Base-by-base conservation (phyloP, 2,888 invertebrate species). In the Nipponacmea schrenckii region DNA sequence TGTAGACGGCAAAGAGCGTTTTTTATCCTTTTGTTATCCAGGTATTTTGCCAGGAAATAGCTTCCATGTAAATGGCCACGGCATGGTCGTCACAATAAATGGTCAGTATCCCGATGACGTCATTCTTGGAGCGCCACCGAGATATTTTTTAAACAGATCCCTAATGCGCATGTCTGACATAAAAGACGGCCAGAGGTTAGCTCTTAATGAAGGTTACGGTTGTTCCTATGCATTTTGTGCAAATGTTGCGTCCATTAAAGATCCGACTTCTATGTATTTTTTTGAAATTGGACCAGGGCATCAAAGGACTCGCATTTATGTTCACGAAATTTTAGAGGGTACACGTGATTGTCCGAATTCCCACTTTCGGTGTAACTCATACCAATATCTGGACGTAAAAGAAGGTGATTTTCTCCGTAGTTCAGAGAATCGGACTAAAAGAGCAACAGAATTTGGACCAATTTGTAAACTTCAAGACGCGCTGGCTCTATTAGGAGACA, bases 301-400 rank as follows among this genome's bases (percentile, higher is more conserved):
- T 12, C 26, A 7, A 27, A 45, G 64, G 2, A 27, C 69, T 12
- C 50, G 63, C 24, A 20, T 26, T 46, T 20, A 64, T 24, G 31
- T 69, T 26, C 64, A 64, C 20, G 48, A 20, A 48, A 69, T 69
- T 15, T 10, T 2, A n/a, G 68, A 68, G 39, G 50, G 56, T 3
- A 62, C 50, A 1, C 31, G 20, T 31, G 39, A 39, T n/a, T 48
- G 64, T 26, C 20, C 64, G 14, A 48, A 46, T 14, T 64, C 45
- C 48, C 64, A 69, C 48, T 69, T 48, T 17, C 69, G 64, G 50
- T 48, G 64, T 48, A 69, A 69, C 50, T 45, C n/a, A 12, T 69
- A 31, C 20, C 39, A 50, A n/a, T 64, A 69, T 45, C 15, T 20
- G n/a, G 64, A 27, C 8, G 66, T 46, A 20, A 31, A 62, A 24